Percentiles rank a stretch among this genome's conserved stretches.
Evolutionary conservation across 2,113 vertebrate species (phyloP).

Genomic region (Monopterus albus): DNA sequence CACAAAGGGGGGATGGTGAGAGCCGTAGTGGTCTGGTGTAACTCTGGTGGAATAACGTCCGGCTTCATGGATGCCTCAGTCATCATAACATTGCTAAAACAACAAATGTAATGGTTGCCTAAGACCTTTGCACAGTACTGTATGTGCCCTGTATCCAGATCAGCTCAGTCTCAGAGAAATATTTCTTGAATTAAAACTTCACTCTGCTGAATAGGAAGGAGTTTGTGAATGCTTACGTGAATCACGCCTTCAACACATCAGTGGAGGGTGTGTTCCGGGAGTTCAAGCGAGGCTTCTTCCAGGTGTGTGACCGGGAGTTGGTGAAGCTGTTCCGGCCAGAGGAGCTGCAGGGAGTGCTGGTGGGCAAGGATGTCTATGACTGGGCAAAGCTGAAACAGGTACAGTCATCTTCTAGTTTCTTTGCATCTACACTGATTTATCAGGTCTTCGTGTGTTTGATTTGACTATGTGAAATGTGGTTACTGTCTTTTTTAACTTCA

Average conservation of each 20-base stretch:
- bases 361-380: slow-evolving; percentile 80
- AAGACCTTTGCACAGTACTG: too few relatives aligned
- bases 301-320: slow-evolving; percentile 73
- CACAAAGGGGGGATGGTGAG: too few relatives aligned
- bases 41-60: too few relatives aligned
- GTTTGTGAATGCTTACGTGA: slow-evolving; percentile 82
- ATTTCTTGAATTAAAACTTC: background rate
- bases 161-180: too few relatives aligned
- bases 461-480: too few relatives aligned
- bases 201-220: slow-evolving; percentile 68
- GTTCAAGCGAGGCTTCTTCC: slow-evolving; percentile 86
- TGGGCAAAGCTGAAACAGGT: slow-evolving; percentile 85
- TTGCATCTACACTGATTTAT: background rate
- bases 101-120: too few relatives aligned
- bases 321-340: slow-evolving; percentile 81
- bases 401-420: background rate
- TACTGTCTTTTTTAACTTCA: too few relatives aligned
- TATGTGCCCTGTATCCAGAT: too few relatives aligned
- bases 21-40: too few relatives aligned
- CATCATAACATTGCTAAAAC: too few relatives aligned
- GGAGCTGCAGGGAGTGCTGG: slow-evolving; percentile 80
- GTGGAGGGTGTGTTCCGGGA: slow-evolving; percentile 80
- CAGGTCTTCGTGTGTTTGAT: background rate
- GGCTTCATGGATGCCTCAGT: too few relatives aligned
- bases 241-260: slow-evolving; percentile 82